Evolutionary conservation across 2,888 invertebrate genomes (phyloP), one percentile per base, ranked within the genome.

Genomic region (Pseudanteris insignis): DNA sequence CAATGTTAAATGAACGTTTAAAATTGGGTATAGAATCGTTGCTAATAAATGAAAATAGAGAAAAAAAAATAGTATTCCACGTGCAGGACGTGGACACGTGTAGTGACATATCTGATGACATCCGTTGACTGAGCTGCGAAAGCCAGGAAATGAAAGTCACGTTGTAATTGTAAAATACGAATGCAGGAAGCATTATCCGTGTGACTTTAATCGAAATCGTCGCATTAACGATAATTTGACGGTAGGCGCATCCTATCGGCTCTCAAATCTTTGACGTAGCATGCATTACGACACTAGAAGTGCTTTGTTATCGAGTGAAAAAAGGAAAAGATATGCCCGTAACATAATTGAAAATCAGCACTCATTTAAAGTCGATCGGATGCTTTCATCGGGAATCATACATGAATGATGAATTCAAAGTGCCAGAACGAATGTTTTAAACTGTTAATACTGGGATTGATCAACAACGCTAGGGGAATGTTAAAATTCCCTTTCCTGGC

Each of bases 241-340:
- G 25, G 7, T 10, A n/a, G 7, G 6, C 18, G 13, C 33, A 25
- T 38, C 38, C 38, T 18, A 32, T 46, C 37, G 10, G 4, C 30
- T 2, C 11, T 12, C 18, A 33, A 18, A 33, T 43, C 57, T 41
- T 18, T 6, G 6, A 18, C 13, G 6, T 18, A 18, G 3, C 6
- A 18, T 18, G 15, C 43, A 37, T 47, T 43, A 40, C 38, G 29
- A 48, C 25, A 37, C 38, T 3, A 18, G 18, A 3, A 18, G 18
- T 18, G 18, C 18, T 18, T 18, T 18, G 18, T 18, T 6, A 3
- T 3, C 6, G 18, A 6, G 6, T 6, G 18, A 6, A 18, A 6
- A 18, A 18, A 18, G 6, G 6, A 18, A 18, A 18, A 18, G 4
- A 18, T 18, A n/a, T n/a, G n/a, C n/a, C n/a, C 99, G 1, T n/a